These are phyloP conservation scores for Cerceris rybyensis DNA, from an alignment of 2,888 invertebrate species.

Conservation along the genomic window DNA sequence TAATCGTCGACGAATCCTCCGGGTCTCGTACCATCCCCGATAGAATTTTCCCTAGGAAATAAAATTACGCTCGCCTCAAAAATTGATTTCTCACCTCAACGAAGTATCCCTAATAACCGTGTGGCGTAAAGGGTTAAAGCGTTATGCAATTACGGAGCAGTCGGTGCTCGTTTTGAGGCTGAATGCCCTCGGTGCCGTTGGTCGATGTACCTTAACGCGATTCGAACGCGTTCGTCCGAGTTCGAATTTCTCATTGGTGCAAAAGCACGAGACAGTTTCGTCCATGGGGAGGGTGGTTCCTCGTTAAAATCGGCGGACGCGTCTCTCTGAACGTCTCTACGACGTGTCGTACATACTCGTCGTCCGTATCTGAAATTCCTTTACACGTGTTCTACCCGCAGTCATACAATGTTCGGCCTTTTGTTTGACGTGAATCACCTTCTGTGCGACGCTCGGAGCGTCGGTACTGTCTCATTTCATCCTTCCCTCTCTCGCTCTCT, in stretches of 20 bases:
- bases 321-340: conserved; percentile 31
- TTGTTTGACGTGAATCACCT: conserved; percentile 80
- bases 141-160: not conserved
- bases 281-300: conserved; percentile 22
- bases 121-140: not conserved
- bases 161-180: not conserved
- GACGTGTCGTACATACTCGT: conserved; percentile 55
- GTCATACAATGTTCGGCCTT: conserved; percentile 75
- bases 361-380: conserved; percentile 71
- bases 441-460: conserved; percentile 57
- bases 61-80: too few relatives aligned
- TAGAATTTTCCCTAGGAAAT: too few relatives aligned
- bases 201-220: too few relatives aligned
- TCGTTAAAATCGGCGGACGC: conserved; percentile 40
- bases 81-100: too few relatives aligned
- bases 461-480: conserved; percentile 13
- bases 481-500: too few relatives aligned
- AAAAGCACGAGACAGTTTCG: conserved; percentile 45
- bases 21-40: too few relatives aligned
- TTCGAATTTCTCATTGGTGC: not conserved
- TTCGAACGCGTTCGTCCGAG: too few relatives aligned
- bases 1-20: too few relatives aligned
- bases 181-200: too few relatives aligned
- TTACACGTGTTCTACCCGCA: conserved; percentile 73
- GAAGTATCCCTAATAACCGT: too few relatives aligned